phyloP scores from a whole-genome alignment of 2,888 invertebrate species.

The Odontocerum albicorne region DNA sequence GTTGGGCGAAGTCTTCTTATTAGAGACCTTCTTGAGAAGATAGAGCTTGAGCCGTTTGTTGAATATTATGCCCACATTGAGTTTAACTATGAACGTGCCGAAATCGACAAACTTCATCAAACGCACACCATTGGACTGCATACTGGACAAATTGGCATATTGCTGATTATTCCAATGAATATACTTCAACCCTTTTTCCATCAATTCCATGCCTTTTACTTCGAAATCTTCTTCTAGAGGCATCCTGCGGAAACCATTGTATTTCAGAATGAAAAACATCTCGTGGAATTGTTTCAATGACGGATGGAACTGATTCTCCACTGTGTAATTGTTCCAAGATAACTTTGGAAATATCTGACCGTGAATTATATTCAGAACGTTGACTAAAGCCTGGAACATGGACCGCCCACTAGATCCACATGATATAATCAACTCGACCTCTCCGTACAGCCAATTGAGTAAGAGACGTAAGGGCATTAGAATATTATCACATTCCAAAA shows the following conservation, averaged over 20 bases:
- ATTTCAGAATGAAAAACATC: slow-evolving; percentile 49
- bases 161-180: slow-evolving; percentile 70
- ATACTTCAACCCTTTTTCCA: slow-evolving; percentile 67
- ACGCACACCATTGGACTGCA: slow-evolving; percentile 75
- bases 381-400: slow-evolving; percentile 77
- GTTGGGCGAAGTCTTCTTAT: slow-evolving; percentile 40
- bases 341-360: slow-evolving; percentile 40
- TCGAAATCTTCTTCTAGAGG: slow-evolving; percentile 77
- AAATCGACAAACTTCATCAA: slow-evolving; percentile 78
- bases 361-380: slow-evolving; percentile 79
- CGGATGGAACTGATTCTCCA: slow-evolving; percentile 23
- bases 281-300: slow-evolving; percentile 37
- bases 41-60: slow-evolving; percentile 58
- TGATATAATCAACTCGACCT: slow-evolving; percentile 75
- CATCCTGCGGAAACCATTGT: slow-evolving; percentile 60
- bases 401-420: slow-evolving; percentile 79
- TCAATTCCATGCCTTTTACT: slow-evolving; percentile 69
- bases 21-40: slow-evolving; percentile 45
- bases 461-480: slow-evolving; percentile 73
- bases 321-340: slow-evolving; percentile 40
- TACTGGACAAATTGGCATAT: slow-evolving; percentile 55
- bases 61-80: slow-evolving; percentile 68
- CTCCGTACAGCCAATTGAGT: slow-evolving; percentile 82
- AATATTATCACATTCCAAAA: slow-evolving; percentile 61
- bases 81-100: slow-evolving; percentile 69